A percentile compares a stretch with the other conserved stretches of the same genome.
phyloP scores from a whole-genome alignment of 2,113 vertebrate genomes.

The Aegotheles bennettii region DNA sequence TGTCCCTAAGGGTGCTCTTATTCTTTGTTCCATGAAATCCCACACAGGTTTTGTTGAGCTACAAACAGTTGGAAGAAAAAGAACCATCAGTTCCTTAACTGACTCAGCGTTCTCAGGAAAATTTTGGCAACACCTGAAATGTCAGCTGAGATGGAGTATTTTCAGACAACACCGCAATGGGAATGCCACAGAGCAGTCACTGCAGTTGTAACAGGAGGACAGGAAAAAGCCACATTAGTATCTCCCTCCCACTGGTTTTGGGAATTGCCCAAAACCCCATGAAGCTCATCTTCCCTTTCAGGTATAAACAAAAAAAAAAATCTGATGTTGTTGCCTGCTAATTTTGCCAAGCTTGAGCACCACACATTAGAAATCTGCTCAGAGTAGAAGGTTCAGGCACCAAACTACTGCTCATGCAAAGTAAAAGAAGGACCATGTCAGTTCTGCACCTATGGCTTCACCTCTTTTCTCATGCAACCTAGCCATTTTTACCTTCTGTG shows the following conservation, averaged over 20 bases:
- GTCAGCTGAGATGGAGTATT: neutral
- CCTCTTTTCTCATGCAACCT: neutral
- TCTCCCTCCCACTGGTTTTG: neutral
- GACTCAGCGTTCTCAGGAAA: neutral
- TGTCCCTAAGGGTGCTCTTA: neutral
- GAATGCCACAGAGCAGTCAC: neutral
- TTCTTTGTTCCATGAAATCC: neutral
- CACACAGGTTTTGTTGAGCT: neutral
- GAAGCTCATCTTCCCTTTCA: neutral
- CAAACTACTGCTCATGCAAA: neutral
- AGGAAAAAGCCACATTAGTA: neutral
- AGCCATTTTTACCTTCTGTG: neutral
- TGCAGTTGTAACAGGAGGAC: neutral
- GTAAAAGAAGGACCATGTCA: neutral
- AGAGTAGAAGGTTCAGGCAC: neutral
- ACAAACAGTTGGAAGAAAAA: neutral
- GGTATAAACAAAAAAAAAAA: neutral
- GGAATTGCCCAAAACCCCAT: neutral
- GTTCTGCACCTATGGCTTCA: neutral
- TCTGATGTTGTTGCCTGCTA: neutral
- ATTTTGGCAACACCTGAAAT: conserved; percentile 1
- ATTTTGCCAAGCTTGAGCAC: neutral
- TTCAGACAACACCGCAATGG: neutral
- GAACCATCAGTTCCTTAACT: neutral
- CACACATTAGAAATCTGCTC: neutral